phyloP scores from a whole-genome alignment of 2,797 vertebrate species.

The Notolepis coatsorum region DNA sequence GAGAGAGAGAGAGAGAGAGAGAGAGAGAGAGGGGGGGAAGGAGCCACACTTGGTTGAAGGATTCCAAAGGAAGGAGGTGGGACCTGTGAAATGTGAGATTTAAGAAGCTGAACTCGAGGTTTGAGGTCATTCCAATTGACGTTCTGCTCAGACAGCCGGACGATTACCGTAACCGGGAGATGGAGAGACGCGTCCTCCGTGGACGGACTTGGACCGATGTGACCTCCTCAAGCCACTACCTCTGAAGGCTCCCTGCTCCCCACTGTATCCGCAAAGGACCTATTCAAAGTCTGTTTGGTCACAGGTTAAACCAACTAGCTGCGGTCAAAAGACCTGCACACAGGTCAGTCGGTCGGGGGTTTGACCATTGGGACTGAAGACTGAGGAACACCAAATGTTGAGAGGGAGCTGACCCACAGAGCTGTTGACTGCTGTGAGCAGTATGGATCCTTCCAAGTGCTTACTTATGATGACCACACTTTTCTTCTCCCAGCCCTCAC shows the following conservation, averaged over 20 bases:
- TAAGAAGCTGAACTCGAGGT: slow-evolving; percentile 27
- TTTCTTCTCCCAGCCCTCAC: slow-evolving; percentile 51
- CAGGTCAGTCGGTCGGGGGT: too few species aligned
- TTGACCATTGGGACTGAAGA: slow-evolving; percentile 30
- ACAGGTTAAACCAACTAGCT: neutral
- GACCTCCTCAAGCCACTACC: slow-evolving; percentile 28
- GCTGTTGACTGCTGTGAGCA: slow-evolving; percentile 10
- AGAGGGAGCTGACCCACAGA: slow-evolving; percentile 28
- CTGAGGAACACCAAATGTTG: slow-evolving; percentile 30
- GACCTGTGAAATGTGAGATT: slow-evolving; percentile 52
- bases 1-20: slow-evolving; percentile 51
- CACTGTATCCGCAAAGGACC: slow-evolving; percentile 3
- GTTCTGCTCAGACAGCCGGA: neutral
- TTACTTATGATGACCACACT: slow-evolving; percentile 53
- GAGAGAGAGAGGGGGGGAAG: slow-evolving; percentile 40
- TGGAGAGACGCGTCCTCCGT: slow-evolving; percentile 12
- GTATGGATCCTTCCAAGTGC: slow-evolving; percentile 68
- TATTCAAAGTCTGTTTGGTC: neutral
- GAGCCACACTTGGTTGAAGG: slow-evolving; percentile 66
- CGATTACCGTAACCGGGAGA: slow-evolving; percentile 19
- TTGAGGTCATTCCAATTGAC: slow-evolving; percentile 15
- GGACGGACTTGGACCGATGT: slow-evolving; percentile 1
- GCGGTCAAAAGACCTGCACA: neutral
- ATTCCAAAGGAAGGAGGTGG: slow-evolving; percentile 58
- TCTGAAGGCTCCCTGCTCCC: slow-evolving; percentile 3